Conservation (phyloP, 2,113 vertebrate genomes). For the Regulus satrapa region DNA sequence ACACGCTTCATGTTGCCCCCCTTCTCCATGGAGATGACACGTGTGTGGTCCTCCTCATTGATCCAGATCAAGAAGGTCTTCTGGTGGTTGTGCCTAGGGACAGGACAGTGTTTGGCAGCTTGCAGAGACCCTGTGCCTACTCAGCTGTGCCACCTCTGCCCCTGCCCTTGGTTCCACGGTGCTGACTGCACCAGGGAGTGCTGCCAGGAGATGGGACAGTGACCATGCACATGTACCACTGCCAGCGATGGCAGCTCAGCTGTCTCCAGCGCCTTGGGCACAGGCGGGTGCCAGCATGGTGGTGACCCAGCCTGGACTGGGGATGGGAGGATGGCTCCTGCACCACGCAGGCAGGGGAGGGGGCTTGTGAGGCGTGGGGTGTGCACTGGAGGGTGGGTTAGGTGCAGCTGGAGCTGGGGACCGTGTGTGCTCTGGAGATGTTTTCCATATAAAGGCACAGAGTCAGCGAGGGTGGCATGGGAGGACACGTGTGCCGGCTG, state of each 20-base stretch:
- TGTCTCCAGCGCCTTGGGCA: background rate
- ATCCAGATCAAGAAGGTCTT: conserved; percentile 85
- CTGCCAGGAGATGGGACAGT: background rate
- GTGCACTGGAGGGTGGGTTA: background rate
- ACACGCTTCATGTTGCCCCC: conserved; percentile 96
- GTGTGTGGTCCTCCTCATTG: conserved; percentile 83
- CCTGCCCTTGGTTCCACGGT: fast-evolving
- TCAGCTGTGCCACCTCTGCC: background rate
- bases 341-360: fast-evolving
- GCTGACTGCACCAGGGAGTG: background rate
- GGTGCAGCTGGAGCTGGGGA: background rate
- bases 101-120: background rate
- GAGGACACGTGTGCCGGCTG: background rate
- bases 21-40: conserved; percentile 86
- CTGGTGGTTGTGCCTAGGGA: conserved; percentile 81
- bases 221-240: fast-evolving
- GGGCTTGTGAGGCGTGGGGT: background rate
- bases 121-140: background rate
- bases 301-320: background rate
- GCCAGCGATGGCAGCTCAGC: fast-evolving
- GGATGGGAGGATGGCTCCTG: background rate
- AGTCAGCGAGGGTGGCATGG: fast-evolving
- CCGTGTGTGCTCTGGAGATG: background rate
- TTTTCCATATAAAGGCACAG: background rate
- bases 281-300: fast-evolving